phyloP scores from a whole-genome alignment of 2,888 invertebrate species.

The Lepidocyrtinus sp. region DNA sequence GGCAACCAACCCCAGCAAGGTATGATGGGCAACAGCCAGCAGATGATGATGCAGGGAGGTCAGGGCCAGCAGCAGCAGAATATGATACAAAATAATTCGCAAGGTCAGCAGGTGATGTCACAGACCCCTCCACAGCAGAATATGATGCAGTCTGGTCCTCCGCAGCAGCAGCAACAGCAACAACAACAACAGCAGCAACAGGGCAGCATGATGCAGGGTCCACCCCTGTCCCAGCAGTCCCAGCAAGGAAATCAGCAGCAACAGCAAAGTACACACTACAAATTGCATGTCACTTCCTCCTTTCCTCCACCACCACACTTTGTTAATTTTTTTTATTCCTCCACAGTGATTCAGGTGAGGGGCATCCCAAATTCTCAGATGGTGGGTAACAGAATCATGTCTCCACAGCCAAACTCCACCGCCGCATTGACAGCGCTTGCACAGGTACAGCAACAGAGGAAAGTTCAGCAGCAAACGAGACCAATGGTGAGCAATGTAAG shows the following conservation, averaged over 20 bases:
- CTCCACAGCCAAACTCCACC: conserved; percentile 48
- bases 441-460: conserved; percentile 70
- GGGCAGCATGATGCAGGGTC: conserved; percentile 52
- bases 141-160: conserved; percentile 55
- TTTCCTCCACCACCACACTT: too few relatives aligned
- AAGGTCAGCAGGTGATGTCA: conserved; percentile 56
- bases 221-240: conserved; percentile 59
- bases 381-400: conserved; percentile 57
- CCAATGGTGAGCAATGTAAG: conserved; percentile 72
- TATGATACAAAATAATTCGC: conserved; percentile 40
- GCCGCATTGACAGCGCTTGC: conserved; percentile 57
- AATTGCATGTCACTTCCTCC: background rate
- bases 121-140: conserved; percentile 44
- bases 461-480: conserved; percentile 73
- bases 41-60: conserved; percentile 55
- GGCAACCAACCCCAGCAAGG: conserved; percentile 34
- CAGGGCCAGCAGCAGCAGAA: conserved; percentile 38
- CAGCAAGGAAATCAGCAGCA: conserved; percentile 62
- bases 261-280: conserved; percentile 29
- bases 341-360: conserved; percentile 52
- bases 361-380: conserved; percentile 49
- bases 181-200: conserved; percentile 58
- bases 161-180: conserved; percentile 61
- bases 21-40: conserved; percentile 47
- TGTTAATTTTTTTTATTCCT: background rate